phyloP scores from a whole-genome alignment of 1,140 invertebrate species.

The Eumaeus atala region DNA sequence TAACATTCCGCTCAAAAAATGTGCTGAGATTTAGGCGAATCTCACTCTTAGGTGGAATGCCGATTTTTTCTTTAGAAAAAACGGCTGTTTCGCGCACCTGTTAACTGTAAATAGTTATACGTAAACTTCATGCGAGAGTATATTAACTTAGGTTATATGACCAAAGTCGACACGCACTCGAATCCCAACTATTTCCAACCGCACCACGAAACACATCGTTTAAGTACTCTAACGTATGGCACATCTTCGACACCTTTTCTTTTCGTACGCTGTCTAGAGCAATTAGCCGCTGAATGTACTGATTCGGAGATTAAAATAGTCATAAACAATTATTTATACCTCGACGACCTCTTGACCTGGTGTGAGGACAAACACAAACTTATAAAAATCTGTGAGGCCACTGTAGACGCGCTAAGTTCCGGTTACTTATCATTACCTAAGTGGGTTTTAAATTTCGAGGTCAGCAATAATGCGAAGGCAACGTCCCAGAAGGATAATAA shows the following conservation, averaged over 20 bases:
- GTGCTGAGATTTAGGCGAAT: conserved; percentile 19
- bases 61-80: conserved; percentile 22
- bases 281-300: conserved; percentile 21
- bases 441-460: conserved; percentile 17
- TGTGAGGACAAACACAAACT: conserved; percentile 13
- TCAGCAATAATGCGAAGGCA: not conserved
- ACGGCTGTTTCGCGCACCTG: conserved; percentile 12
- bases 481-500: not conserved
- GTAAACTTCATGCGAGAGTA: conserved; percentile 28
- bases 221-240: conserved; percentile 23
- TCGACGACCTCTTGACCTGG: conserved; percentile 19
- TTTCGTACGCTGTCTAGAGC: conserved; percentile 16
- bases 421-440: conserved; percentile 16
- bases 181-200: conserved; percentile 23
- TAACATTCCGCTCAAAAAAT: too few species aligned
- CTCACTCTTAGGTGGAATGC: conserved; percentile 16
- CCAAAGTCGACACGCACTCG: conserved; percentile 10
- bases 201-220: conserved; percentile 24
- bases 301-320: conserved; percentile 14
- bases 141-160: conserved; percentile 26
- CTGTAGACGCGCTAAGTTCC: conserved; percentile 1
- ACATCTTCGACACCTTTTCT: conserved; percentile 21
- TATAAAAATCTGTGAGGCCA: conserved; percentile 11
- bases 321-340: conserved; percentile 17
- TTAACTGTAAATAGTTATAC: conserved; percentile 23